These are phyloP conservation scores for Anabacerthia variegaticeps DNA, from an alignment of 2,797 vertebrate genomes.

Conservation along the genomic window DNA sequence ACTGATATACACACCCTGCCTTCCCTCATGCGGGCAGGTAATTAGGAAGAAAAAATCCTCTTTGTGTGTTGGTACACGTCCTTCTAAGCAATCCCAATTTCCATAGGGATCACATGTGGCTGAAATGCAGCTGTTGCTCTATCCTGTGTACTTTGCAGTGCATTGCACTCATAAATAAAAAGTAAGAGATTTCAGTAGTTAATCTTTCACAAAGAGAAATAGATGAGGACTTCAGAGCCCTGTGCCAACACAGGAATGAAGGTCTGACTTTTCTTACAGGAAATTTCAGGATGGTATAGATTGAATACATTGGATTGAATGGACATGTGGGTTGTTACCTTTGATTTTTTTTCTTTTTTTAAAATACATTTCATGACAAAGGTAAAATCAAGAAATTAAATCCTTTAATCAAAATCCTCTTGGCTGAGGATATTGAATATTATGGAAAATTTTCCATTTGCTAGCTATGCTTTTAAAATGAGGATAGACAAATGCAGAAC, in stretches of 20 bases:
- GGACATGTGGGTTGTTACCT: neutral
- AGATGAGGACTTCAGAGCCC: neutral
- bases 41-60: slow-evolving; percentile 27
- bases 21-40: neutral
- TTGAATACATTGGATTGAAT: neutral
- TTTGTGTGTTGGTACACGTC: slow-evolving; percentile 41
- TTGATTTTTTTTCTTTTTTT: neutral
- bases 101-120: neutral
- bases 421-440: neutral
- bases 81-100: neutral
- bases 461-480: neutral
- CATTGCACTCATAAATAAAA: neutral
- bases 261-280: neutral
- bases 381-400: neutral
- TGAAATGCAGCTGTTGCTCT: neutral
- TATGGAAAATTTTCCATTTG: neutral
- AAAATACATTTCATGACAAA: neutral
- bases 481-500: neutral
- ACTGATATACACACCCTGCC: slow-evolving; percentile 65
- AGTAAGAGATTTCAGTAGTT: too few species aligned
- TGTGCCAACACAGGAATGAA: neutral
- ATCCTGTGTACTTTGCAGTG: neutral
- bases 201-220: neutral
- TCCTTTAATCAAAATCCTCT: neutral
- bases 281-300: neutral